A percentile compares a stretch with the other conserved stretches of the same genome.
phyloP scores from a whole-genome alignment of 1,140 invertebrate genomes.

The Batillaria attramentaria region DNA sequence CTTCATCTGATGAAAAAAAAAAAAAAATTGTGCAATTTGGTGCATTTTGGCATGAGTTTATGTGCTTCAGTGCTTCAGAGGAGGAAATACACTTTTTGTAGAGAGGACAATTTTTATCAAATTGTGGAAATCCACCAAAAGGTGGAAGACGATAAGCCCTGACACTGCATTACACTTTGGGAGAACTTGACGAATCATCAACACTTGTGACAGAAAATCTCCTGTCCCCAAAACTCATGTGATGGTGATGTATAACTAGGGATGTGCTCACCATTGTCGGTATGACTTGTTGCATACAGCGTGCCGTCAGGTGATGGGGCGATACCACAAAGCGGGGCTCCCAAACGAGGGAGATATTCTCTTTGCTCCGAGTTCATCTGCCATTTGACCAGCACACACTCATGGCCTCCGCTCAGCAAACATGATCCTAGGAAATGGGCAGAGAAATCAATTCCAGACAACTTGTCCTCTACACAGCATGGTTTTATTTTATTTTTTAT shows the following conservation, averaged over 20 bases:
- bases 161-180: too few relatives aligned
- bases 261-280: constrained; percentile 79
- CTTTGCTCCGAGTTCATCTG: constrained; percentile 71
- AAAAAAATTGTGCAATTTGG: too few relatives aligned
- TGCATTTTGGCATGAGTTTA: too few relatives aligned
- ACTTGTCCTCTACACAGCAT: too few relatives aligned
- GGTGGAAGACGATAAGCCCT: too few relatives aligned
- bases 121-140: too few relatives aligned
- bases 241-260: neutral
- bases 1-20: too few relatives aligned
- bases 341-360: constrained; percentile 82
- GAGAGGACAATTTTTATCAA: too few relatives aligned
- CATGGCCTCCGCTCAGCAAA: constrained; percentile 84
- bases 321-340: constrained; percentile 81
- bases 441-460: neutral
- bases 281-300: constrained; percentile 79
- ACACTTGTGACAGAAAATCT: neutral
- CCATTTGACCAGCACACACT: constrained; percentile 88
- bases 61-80: too few relatives aligned
- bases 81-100: too few relatives aligned
- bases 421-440: constrained; percentile 73
- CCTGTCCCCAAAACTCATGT: neutral
- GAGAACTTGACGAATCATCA: too few relatives aligned
- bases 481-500: too few relatives aligned
- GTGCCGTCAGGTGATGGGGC: constrained; percentile 78